Evolutionary conservation across 2,797 vertebrate genomes (phyloP), one percentile per base, ranked within the genome.

Genomic region (Chloroceryle amazona): DNA sequence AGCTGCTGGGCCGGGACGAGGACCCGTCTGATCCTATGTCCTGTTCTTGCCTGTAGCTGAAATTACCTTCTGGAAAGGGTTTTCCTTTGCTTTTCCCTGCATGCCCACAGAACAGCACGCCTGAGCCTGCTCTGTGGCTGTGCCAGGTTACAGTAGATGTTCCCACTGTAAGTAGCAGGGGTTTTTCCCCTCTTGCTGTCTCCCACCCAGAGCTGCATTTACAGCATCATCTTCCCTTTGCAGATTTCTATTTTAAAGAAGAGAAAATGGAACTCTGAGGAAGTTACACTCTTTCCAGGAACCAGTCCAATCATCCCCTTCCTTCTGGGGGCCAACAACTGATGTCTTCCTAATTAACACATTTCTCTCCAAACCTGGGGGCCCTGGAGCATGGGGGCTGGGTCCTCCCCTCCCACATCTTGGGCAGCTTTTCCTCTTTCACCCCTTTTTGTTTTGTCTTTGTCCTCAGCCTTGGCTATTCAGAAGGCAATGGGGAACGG

Each of bases 31-130:
- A 92, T 80, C 57, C 3, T 0, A 41, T 57, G 81, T 84, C 65
- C 79, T 88, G 41, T 71, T 89, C 81, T 91, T 67, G 63, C 83
- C 89, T 82, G 31, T 33, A 74, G 81, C 81, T 94, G 83, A 71
- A 81, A 51, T 86, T 86, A 52, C 49, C 35, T 74, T 74, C 58
- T 67, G 54, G 89, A 71, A 82, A 55, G 31, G 55, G 3, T 52
- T 91, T 91, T 66, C 35, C 25, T 66, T 54, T 63, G 31, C 2
- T 2, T 58, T 89, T 86, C 54, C 57, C 16, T 61, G 33, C 78
- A 65, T 65, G 49, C 49, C 37, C 7, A 0, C 60, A 44, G 13
- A 89, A 25, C 3, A 1, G 47, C 20, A 9, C 28, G 18, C 18
- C 52, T 37, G 21, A 74, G 61, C 41, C 60, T 19, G 74, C 10